phyloP scores from a whole-genome alignment of 1,140 invertebrate genomes.

The Papilio polytes region DNA sequence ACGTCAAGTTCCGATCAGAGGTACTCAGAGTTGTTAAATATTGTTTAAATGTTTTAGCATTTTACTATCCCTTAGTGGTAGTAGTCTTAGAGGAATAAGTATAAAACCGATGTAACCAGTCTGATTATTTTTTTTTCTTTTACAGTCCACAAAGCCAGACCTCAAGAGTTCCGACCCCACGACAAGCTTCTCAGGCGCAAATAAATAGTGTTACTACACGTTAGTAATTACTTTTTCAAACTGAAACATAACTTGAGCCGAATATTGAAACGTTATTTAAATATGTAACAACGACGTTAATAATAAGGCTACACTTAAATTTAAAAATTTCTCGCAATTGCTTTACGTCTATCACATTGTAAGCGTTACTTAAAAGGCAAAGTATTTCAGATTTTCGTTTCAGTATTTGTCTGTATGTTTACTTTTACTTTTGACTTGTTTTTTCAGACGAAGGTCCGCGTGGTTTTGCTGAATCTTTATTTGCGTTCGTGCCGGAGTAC shows the following conservation, averaged over 20 bases:
- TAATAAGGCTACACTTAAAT: too few relatives aligned
- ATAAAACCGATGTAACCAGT: neutral
- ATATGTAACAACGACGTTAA: too few relatives aligned
- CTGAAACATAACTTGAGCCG: too few relatives aligned
- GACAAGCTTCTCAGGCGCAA: slow-evolving; percentile 59
- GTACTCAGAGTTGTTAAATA: slow-evolving; percentile 43
- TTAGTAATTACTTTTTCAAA: slow-evolving; percentile 13
- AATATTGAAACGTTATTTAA: too few relatives aligned
- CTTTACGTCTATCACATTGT: too few relatives aligned
- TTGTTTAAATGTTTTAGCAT: neutral
- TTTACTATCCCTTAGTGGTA: neutral
- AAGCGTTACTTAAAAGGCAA: too few relatives aligned
- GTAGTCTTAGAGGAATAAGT: neutral
- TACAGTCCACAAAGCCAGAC: slow-evolving; percentile 66
- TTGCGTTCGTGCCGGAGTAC: slow-evolving; percentile 92
- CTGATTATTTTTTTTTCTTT: slow-evolving; percentile 22
- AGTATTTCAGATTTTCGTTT: too few relatives aligned
- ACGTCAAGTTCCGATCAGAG: slow-evolving; percentile 76
- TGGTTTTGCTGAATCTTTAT: slow-evolving; percentile 86
- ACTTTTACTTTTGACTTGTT: too few relatives aligned
- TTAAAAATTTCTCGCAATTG: too few relatives aligned
- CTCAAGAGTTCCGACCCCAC: slow-evolving; percentile 60
- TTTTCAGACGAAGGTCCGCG: slow-evolving; percentile 17
- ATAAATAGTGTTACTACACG: slow-evolving; percentile 44
- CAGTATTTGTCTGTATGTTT: neutral